These are phyloP conservation scores for Limnothrissa miodon DNA, from an alignment of 2,113 vertebrate species.

Conservation along the genomic window DNA sequence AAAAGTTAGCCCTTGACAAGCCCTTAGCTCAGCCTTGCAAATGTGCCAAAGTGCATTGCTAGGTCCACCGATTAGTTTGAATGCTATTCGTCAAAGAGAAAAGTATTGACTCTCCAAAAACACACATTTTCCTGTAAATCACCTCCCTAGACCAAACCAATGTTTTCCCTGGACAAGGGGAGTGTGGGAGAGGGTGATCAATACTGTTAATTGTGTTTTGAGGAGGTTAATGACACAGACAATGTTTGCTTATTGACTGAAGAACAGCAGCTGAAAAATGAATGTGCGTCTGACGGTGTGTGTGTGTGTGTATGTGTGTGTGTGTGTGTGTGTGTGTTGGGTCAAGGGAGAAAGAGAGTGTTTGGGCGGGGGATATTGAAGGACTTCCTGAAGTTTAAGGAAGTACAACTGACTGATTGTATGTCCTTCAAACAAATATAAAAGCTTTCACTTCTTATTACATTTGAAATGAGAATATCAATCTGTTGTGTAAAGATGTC, in stretches of 20 bases:
- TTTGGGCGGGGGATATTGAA: neutral
- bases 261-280: neutral
- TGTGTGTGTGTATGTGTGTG: too few relatives aligned
- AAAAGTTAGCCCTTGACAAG: slow-evolving; percentile 5
- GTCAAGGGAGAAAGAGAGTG: too few relatives aligned
- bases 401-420: neutral
- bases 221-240: slow-evolving; percentile 37
- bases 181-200: slow-evolving; percentile 49
- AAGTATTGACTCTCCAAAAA: slow-evolving; percentile 44
- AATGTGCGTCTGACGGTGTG: neutral
- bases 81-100: slow-evolving; percentile 22
- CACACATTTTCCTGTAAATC: slow-evolving; percentile 59
- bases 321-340: too few relatives aligned
- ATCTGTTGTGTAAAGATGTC: too few relatives aligned
- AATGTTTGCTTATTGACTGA: neutral
- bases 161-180: slow-evolving; percentile 48
- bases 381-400: neutral
- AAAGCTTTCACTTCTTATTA: neutral
- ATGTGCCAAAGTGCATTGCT: slow-evolving; percentile 11
- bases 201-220: slow-evolving; percentile 66
- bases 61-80: slow-evolving; percentile 15
- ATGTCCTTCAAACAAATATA: neutral
- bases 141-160: slow-evolving; percentile 48
- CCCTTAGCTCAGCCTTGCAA: neutral
- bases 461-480: neutral